A percentile compares a stretch with the other conserved stretches of the same genome.
phyloP scores from a whole-genome alignment of 2,797 vertebrate genomes.

The Channallabes apus region DNA sequence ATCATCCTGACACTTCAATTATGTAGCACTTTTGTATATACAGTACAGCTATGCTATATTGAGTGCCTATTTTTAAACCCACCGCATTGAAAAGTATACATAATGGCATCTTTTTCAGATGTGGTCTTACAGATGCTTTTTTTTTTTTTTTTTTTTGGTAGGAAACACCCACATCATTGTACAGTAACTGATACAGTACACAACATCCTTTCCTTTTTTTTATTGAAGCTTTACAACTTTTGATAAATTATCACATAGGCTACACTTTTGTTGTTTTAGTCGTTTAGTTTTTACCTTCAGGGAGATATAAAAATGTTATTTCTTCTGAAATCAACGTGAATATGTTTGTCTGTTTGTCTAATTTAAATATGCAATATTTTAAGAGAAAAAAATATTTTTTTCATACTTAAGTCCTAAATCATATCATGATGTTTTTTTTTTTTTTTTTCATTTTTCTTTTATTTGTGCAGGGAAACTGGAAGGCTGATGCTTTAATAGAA shows the following conservation, averaged over 20 bases:
- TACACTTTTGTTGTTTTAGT: not conserved
- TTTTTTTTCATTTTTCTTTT: not conserved
- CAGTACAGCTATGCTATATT: not conserved
- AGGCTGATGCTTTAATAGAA: not conserved
- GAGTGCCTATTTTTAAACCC: slow-evolving; percentile 30
- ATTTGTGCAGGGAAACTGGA: not conserved
- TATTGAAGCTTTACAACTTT: not conserved
- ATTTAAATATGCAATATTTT: too few relatives aligned
- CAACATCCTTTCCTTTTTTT: not conserved
- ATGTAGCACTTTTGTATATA: slow-evolving; percentile 20
- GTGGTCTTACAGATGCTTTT: not conserved
- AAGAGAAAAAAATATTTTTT: not conserved
- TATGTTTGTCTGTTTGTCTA: too few relatives aligned
- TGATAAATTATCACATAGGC: slow-evolving; percentile 3
- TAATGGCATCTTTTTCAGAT: slow-evolving; percentile 15
- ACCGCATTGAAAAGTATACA: slow-evolving; percentile 27
- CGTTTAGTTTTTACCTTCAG: not conserved
- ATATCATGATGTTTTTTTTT: not conserved
- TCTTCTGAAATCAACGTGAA: too few relatives aligned
- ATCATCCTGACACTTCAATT: slow-evolving; percentile 45
- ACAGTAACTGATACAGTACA: slow-evolving; percentile 13
- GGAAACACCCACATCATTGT: slow-evolving; percentile 20
- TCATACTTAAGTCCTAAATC: not conserved
- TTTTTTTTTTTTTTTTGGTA: not conserved
- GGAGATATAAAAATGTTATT: not conserved